These are phyloP conservation scores for Lypha dubia DNA, from an alignment of 2,888 invertebrate genomes.

Conservation along the genomic window DNA sequence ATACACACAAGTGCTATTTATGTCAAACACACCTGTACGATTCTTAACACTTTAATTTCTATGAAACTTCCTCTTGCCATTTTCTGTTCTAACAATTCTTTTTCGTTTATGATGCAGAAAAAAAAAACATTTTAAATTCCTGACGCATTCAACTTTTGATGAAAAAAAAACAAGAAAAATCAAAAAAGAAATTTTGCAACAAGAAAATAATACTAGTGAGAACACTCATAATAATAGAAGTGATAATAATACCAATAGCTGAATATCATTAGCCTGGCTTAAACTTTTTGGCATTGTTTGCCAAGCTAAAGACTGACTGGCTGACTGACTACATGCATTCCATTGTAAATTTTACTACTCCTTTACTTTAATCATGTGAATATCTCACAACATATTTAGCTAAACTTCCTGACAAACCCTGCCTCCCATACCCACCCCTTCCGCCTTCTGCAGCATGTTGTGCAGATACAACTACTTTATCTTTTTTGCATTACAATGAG, in stretches of 20 bases:
- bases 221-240: constrained; percentile 43
- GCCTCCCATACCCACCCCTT: too few species aligned
- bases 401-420: constrained; percentile 2
- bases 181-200: constrained; percentile 23
- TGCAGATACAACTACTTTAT: constrained; percentile 3
- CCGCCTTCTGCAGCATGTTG: too few species aligned
- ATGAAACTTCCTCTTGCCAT: neutral
- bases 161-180: neutral
- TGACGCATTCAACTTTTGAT: constrained; percentile 6
- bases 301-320: constrained; percentile 1
- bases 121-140: constrained; percentile 29
- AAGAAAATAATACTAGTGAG: constrained; percentile 34
- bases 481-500: constrained; percentile 46
- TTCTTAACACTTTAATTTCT: constrained; percentile 14
- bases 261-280: constrained; percentile 64
- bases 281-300: constrained; percentile 55
- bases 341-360: neutral
- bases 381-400: constrained; percentile 1
- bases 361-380: constrained; percentile 4
- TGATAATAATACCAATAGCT: constrained; percentile 56
- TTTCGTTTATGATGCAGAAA: constrained; percentile 2
- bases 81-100: neutral
- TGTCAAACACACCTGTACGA: neutral
- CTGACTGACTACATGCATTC: too few species aligned
- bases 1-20: neutral